These are phyloP conservation scores for Harpalus rubripes DNA, from an alignment of 2,888 invertebrate genomes.

Conservation along the genomic window DNA sequence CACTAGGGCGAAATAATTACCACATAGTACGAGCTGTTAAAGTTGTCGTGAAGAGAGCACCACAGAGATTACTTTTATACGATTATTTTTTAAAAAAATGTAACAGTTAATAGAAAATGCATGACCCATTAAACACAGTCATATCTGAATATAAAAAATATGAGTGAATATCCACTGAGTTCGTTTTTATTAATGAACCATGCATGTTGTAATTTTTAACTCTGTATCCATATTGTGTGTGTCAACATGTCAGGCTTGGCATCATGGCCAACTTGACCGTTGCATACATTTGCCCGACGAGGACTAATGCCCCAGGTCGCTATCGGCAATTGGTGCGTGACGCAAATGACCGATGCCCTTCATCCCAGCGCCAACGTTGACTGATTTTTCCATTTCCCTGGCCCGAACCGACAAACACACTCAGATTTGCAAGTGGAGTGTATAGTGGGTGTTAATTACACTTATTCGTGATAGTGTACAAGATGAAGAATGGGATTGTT, in stretches of 20 bases:
- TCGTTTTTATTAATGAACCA: background rate
- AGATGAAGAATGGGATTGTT: background rate
- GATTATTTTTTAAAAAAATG: background rate
- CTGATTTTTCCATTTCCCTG: conserved; percentile 57
- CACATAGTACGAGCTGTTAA: no score
- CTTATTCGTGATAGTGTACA: background rate
- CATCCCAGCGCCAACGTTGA: conserved; percentile 32
- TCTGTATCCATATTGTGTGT: background rate
- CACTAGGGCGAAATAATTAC: no score
- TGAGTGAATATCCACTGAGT: background rate
- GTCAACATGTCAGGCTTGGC: background rate
- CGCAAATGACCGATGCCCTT: conserved; percentile 37
- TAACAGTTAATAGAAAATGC: background rate
- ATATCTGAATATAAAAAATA: background rate
- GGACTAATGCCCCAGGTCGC: conserved; percentile 32
- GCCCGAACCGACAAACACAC: background rate
- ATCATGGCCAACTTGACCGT: background rate
- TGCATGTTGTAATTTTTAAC: background rate
- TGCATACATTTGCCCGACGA: conserved; percentile 1
- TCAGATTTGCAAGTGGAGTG: background rate
- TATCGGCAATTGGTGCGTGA: conserved; percentile 56
- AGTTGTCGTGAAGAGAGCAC: background rate
- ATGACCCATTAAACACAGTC: background rate
- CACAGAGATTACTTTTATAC: no score
- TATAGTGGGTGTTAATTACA: background rate